Percentiles rank a stretch among this genome's conserved stretches.
phyloP scores from a whole-genome alignment of 2,797 vertebrate genomes.

The Enteromius afrohamiltoni region DNA sequence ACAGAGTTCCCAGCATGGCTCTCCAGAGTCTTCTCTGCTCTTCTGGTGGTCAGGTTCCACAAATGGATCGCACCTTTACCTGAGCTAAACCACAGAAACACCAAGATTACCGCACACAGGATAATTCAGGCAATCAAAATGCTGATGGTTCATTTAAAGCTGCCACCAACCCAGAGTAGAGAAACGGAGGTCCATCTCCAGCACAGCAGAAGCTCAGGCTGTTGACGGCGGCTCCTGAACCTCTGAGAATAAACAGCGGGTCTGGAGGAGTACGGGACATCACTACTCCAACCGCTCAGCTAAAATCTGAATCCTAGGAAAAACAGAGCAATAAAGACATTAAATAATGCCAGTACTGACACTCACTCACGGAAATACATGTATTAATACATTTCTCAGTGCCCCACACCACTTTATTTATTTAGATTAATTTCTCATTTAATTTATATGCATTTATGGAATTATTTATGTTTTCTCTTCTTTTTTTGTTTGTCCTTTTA shows the following conservation, averaged over 20 bases:
- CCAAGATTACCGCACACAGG: too few species aligned
- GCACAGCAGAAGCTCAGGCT: conserved; percentile 84
- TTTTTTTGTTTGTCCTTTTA: too few species aligned
- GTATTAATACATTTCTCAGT: too few species aligned
- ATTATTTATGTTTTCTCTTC: too few species aligned
- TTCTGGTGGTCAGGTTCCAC: conserved; percentile 88
- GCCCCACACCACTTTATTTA: too few species aligned
- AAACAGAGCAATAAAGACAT: background rate
- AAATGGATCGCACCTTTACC: conserved; percentile 85
- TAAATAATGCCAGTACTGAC: background rate
- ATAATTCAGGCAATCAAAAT: background rate
- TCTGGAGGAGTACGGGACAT: conserved; percentile 84
- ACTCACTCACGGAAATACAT: too few species aligned
- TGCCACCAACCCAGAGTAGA: conserved; percentile 90
- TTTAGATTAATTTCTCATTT: too few species aligned
- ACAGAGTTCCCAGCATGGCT: conserved; percentile 87
- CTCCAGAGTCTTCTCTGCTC: conserved; percentile 78
- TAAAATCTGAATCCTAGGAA: conserved; percentile 1
- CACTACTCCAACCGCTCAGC: conserved; percentile 8
- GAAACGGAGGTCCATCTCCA: conserved; percentile 70
- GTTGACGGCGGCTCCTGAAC: conserved; percentile 83
- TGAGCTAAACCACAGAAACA: conserved; percentile 75
- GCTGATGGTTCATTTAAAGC: background rate
- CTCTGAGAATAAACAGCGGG: conserved; percentile 89
- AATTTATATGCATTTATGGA: too few species aligned